Conservation (phyloP, 2,797 vertebrate genomes). For the Austrolebias charrua region DNA sequence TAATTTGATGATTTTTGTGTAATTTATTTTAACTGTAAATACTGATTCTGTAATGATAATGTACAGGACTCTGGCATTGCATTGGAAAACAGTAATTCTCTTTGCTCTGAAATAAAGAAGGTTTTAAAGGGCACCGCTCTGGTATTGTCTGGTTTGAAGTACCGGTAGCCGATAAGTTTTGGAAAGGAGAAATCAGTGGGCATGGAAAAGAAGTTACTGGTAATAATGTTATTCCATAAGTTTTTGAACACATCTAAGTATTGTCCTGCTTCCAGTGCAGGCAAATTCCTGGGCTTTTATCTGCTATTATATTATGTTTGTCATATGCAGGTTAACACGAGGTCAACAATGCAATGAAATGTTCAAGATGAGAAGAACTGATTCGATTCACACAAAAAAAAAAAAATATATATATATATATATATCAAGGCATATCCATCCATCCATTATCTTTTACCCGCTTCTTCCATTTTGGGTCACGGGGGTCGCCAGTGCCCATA, state of each 20-base stretch:
- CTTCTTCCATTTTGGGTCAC: no score
- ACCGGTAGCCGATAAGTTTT: background rate
- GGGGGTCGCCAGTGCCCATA: no score
- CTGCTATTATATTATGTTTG: constrained; percentile 44
- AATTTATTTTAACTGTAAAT: constrained; percentile 83
- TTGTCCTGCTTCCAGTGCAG: constrained; percentile 1
- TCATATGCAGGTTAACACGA: no score
- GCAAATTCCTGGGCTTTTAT: constrained; percentile 29
- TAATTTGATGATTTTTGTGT: constrained; percentile 60
- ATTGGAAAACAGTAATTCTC: constrained; percentile 68
- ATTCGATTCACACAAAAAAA: no score
- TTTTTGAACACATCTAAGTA: constrained; percentile 6
- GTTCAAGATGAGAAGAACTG: no score
- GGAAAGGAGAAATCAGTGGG: background rate
- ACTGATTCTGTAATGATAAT: constrained; percentile 68
- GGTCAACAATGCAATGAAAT: no score
- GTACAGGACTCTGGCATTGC: constrained; percentile 67
- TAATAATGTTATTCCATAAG: background rate
- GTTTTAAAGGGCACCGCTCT: constrained; percentile 67
- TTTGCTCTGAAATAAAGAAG: constrained; percentile 79
- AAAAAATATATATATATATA: no score
- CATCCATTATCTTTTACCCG: no score
- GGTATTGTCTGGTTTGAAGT: constrained; percentile 43
- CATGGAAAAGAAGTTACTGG: background rate
- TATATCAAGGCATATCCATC: no score